Evolutionary conservation across 2,888 invertebrate genomes (phyloP), one percentile per base, ranked within the genome.

Genomic region (Zelleria hepariella): DNA sequence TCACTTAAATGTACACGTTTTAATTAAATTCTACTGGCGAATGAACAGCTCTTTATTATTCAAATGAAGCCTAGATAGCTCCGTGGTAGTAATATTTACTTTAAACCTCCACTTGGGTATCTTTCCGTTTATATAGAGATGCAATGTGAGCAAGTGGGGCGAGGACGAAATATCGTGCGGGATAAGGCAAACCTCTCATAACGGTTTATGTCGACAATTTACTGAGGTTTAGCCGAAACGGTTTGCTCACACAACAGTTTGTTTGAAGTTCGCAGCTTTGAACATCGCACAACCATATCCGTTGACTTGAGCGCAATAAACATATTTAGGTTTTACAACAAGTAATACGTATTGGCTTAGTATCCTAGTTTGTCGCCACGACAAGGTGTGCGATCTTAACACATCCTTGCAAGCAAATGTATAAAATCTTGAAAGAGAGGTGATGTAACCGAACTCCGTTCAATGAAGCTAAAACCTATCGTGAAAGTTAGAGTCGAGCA

Each of bases 141-240:
- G 23, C 55, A 27, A 55, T 55, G 55, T 32, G 21, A 55, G 55
- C 21, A 27, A 42, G 18, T n/a, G 53, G 24, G 24, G 23, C 69
- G 67, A 70, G 71, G 70, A 67, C 74, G 73, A 42, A 47, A 56
- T 23, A 42, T 56, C 71, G 70, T 72, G 74, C 68, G 72, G 73
- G 73, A 69, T 74, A 73, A 75, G 74, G 71, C 73, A 73, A 75
- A 58, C 75, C 76, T 76, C 78, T 80, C 78, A 77, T 79, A 80
- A 78, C 75, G 71, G 76, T 80, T 80, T 82, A 77, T 80, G 78
- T 75, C 74, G 75, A 79, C 78, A 77, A 75, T 81, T 78, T 78
- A 75, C 79, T 70, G 70, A 71, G 75, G 63, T 75, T 78, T 74
- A 78, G 71, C 75, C 69, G 67, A 69, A 68, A 73, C 76, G 74